Evolutionary conservation across 2,797 vertebrate species (phyloP), one percentile per base, ranked within the genome.

Genomic region (Sebastes steindachneri): DNA sequence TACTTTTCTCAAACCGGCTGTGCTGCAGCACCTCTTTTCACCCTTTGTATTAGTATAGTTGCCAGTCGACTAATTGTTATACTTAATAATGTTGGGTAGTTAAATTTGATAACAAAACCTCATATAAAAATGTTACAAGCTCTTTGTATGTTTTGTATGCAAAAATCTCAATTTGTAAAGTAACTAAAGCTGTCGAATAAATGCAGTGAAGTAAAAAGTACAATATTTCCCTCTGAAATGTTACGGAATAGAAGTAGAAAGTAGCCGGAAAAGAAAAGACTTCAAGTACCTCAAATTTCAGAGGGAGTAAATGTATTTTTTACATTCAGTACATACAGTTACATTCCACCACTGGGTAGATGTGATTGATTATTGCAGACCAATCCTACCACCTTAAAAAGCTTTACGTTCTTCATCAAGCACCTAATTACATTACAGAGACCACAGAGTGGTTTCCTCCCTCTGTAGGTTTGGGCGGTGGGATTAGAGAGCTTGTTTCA

Each of bases 401-500:
- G 37, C 58, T 73, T 35, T 35, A 71, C 31, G 17, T 64, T 82
- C 77, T 28, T 68, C 63, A 71, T 82, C 62, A 75, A 62, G 33
- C 64, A 58, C 11, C 23, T 79, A 76, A 87, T 88, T 81, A 84
- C 68, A 77, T 73, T 31, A 59, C 23, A 82, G 28, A 79, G n/a
- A 37, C 60, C n/a, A 1, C 70, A 48, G 62, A 41, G 66, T 7
- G 19, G 68, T 84, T 79, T 15, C 66, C 25, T 71, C 58, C 64
- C 26, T 73, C 41, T 23, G 26, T 68, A 83, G 48, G 59, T 57
- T 82, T 79, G 79, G 51, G 60, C 11, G 9, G 25, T 17, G 28
- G 55, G 76, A 85, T 87, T 70, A 78, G 14, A 63, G 7, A 51
- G 8, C 71, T 88, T 8, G 23, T 72, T 84, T 85, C 70, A 63